Evolutionary conservation across 2,888 invertebrate genomes (phyloP).

Genomic region (Monochamus alternatus): DNA sequence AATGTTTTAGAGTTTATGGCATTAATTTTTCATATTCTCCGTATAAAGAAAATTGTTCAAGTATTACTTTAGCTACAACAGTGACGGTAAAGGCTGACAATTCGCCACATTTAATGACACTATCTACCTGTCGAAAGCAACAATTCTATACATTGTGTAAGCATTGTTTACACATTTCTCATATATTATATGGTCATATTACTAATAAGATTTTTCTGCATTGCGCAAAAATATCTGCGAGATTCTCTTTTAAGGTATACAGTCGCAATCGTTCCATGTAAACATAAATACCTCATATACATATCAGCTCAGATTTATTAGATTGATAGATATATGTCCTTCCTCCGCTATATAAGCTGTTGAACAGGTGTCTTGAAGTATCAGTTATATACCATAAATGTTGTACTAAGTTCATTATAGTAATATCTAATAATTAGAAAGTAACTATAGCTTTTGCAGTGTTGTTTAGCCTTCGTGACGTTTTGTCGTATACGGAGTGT

Average conservation of each 20-base stretch:
- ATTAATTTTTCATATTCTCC: no score
- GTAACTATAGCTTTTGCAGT: no score
- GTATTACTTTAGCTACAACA: no score
- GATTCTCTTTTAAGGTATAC: conserved; percentile 24
- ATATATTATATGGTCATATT: conserved; percentile 21
- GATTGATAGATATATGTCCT: conserved; percentile 14
- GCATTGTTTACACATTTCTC: background rate
- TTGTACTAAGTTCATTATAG: background rate
- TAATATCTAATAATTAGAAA: background rate
- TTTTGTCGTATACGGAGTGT: no score
- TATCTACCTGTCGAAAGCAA: no score
- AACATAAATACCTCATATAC: conserved; percentile 28
- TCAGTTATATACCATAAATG: background rate
- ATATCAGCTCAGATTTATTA: conserved; percentile 28
- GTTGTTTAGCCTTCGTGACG: no score
- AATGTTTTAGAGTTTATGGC: no score
- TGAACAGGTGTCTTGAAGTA: conserved; percentile 25
- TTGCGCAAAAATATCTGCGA: conserved; percentile 26
- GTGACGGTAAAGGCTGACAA: no score
- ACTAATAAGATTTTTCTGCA: conserved; percentile 23
- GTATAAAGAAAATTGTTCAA: no score
- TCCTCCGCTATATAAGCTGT: conserved; percentile 11
- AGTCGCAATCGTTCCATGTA: conserved; percentile 12
- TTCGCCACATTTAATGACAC: no score
- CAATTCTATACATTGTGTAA: background rate